Conservation (phyloP, 2,797 vertebrate genomes). For the Myiotriccus ornatus region DNA sequence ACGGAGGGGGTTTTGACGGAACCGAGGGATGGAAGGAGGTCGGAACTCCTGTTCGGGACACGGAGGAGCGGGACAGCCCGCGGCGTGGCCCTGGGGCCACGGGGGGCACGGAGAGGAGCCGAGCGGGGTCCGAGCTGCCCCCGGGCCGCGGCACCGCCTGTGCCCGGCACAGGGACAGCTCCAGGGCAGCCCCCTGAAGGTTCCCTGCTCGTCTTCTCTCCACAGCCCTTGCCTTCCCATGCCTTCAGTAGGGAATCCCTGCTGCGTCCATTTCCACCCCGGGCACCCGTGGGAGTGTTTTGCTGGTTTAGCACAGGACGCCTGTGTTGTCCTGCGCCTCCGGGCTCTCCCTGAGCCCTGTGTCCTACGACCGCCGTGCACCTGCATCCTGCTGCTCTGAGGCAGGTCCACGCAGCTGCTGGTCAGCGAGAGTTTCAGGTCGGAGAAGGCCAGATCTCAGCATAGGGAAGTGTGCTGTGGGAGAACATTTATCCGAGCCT, state of each 20-base stretch:
- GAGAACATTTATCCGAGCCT: neutral
- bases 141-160: neutral
- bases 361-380: accelerated
- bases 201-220: accelerated
- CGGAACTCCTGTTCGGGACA: neutral
- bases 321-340: accelerated
- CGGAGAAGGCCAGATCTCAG: neutral
- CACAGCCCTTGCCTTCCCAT: accelerated
- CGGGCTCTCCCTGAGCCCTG: too few relatives aligned
- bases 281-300: accelerated
- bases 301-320: accelerated
- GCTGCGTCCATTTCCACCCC: accelerated
- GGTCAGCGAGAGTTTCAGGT: too few relatives aligned
- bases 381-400: neutral
- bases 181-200: too few relatives aligned
- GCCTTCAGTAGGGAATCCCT: accelerated
- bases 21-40: neutral
- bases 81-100: neutral
- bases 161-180: neutral
- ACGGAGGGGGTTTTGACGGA: neutral
- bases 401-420: accelerated
- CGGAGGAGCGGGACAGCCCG: neutral
- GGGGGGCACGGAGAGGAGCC: too few relatives aligned
- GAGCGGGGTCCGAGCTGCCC: neutral
- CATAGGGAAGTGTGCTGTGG: accelerated